Conservation (phyloP, 2,797 vertebrate species). For the Allobates femoralis region DNA sequence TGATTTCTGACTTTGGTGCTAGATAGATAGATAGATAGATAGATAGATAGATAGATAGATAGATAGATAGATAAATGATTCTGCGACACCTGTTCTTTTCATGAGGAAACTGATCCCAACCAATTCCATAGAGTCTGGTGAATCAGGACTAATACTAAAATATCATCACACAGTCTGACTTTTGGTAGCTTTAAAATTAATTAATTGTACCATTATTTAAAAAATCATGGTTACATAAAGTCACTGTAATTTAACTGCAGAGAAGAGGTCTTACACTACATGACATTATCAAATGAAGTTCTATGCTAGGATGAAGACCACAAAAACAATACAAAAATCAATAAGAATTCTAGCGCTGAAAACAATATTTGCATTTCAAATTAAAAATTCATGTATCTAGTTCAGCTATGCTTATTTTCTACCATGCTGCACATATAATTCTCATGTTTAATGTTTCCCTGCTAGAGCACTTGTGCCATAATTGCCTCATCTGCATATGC, state of each 20-base stretch:
- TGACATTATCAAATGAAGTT: not conserved
- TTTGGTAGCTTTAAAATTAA: not conserved
- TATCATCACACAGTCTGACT: not conserved
- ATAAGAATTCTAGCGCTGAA: not conserved
- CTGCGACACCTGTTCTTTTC: no score
- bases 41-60: no score
- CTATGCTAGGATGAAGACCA: not conserved
- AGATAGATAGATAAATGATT: no score
- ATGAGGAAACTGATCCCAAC: no score
- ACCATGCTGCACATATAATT: not conserved
- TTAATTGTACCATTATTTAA: not conserved
- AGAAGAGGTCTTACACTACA: not conserved
- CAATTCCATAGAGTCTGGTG: not conserved
- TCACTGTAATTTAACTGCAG: not conserved
- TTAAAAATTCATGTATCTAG: conserved; percentile 1
- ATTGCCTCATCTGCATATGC: conserved; percentile 15
- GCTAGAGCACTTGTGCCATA: not conserved
- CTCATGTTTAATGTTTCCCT: conserved; percentile 6
- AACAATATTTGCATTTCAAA: not conserved
- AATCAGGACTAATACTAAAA: not conserved
- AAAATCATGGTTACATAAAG: not conserved
- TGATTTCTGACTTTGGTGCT: no score
- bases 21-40: no score
- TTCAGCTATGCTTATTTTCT: not conserved
- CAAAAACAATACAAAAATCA: conserved; percentile 8